A percentile compares a stretch with the other conserved stretches of the same genome.
phyloP scores from a whole-genome alignment of 2,113 vertebrate genomes.

The Spea bombifrons region DNA sequence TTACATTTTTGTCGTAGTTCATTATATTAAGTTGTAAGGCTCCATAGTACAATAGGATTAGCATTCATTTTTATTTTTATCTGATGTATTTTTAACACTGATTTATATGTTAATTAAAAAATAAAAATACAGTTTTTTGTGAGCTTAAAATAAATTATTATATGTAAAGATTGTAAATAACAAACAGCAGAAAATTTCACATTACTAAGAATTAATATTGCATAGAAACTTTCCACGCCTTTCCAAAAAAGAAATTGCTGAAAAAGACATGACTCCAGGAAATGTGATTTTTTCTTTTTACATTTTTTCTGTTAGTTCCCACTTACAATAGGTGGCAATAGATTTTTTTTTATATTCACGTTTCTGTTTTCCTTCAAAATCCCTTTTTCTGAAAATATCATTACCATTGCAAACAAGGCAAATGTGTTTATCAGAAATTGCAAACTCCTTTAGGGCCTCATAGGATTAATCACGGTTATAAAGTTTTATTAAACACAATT shows the following conservation, averaged over 20 bases:
- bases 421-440: conserved; percentile 83
- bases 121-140: too few species aligned
- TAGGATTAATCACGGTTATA: conserved; percentile 89
- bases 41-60: too few species aligned
- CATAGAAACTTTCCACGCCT: neutral
- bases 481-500: conserved; percentile 91
- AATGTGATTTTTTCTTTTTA: conserved; percentile 3
- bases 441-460: conserved; percentile 84
- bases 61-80: too few species aligned
- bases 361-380: conserved; percentile 66
- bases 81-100: too few species aligned
- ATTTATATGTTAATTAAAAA: too few species aligned
- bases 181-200: neutral
- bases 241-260: neutral
- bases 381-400: conserved; percentile 78
- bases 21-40: too few species aligned
- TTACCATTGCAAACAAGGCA: conserved; percentile 84
- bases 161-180: too few species aligned
- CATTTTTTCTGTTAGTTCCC: conserved; percentile 13
- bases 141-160: too few species aligned
- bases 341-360: conserved; percentile 50
- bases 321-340: conserved; percentile 16
- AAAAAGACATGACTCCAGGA: conserved; percentile 10
- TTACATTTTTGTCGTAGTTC: too few species aligned
- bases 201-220: neutral